Percentiles rank a stretch among this genome's conserved stretches.
These are phyloP conservation scores for Ptiloglossa arizonensis DNA, from an alignment of 1,140 invertebrate genomes.

Conservation along the genomic window DNA sequence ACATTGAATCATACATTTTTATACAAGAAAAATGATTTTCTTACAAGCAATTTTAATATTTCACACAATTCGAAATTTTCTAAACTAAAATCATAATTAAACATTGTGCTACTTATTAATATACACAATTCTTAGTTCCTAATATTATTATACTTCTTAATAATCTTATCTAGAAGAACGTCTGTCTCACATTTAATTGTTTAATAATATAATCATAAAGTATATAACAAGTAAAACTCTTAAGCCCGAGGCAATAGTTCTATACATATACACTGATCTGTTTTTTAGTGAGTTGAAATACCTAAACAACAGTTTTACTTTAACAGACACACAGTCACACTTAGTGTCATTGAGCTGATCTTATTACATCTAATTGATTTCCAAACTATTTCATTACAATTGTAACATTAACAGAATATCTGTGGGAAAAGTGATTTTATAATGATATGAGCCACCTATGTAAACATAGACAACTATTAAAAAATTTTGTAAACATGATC, in stretches of 20 bases:
- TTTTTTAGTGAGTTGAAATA: slow-evolving; percentile 67
- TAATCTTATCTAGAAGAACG: slow-evolving; percentile 62
- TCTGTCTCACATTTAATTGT: slow-evolving; percentile 65
- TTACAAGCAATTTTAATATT: not conserved
- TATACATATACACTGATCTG: slow-evolving; percentile 71
- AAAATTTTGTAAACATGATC: slow-evolving; percentile 36
- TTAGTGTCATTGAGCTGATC: slow-evolving; percentile 79
- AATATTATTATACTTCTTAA: slow-evolving; percentile 56
- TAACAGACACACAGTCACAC: slow-evolving; percentile 70
- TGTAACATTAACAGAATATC: slow-evolving; percentile 46
- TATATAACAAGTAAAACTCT: slow-evolving; percentile 67
- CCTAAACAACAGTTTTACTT: slow-evolving; percentile 66
- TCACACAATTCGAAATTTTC: not conserved
- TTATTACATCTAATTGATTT: slow-evolving; percentile 68
- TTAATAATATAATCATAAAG: slow-evolving; percentile 65
- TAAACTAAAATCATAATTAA: slow-evolving; percentile 12
- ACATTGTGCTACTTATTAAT: slow-evolving; percentile 57
- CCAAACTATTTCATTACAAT: slow-evolving; percentile 36
- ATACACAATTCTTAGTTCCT: slow-evolving; percentile 38
- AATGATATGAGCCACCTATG: slow-evolving; percentile 44
- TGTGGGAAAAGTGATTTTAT: slow-evolving; percentile 20
- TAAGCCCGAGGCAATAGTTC: slow-evolving; percentile 67
- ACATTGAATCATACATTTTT: not conserved
- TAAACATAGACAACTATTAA: slow-evolving; percentile 36
- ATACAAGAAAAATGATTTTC: not conserved